Conservation (phyloP, 64 coral and sea anemone species). For the Dendrophyllia cribrosa region DNA sequence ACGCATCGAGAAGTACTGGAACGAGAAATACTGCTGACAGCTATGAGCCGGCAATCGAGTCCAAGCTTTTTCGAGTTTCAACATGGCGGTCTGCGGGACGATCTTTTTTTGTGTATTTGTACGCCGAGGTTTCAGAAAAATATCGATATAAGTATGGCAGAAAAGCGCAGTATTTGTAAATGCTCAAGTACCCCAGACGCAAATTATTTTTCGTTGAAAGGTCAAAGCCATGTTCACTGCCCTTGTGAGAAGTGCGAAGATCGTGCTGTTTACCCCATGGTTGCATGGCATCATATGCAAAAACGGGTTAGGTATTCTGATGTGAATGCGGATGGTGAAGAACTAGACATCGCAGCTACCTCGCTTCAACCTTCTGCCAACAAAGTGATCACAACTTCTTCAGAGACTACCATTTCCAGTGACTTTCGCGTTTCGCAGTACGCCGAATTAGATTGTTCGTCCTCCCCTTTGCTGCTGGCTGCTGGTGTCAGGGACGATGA, state of each 20-base stretch:
- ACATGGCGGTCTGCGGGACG: not conserved
- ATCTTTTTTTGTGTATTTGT: not conserved
- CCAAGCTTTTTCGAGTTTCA: not conserved
- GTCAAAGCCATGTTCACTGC: slow-evolving; percentile 62
- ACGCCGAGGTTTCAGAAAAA: not conserved
- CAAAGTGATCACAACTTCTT: slow-evolving; percentile 1
- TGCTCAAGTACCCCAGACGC: not conserved
- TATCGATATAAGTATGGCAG: not conserved
- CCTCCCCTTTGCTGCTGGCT: slow-evolving; percentile 5
- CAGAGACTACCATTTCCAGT: not conserved
- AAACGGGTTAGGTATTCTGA: slow-evolving; percentile 28
- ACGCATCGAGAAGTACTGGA: slow-evolving; percentile 20
- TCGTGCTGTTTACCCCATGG: slow-evolving; percentile 67
- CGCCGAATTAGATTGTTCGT: not conserved
- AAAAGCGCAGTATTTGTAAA: slow-evolving; percentile 18
- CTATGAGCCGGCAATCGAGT: too few species aligned
- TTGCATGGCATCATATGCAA: slow-evolving; percentile 59
- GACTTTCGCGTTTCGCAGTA: slow-evolving; percentile 15
- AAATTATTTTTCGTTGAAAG: not conserved
- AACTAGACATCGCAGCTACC: not conserved
- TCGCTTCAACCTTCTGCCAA: not conserved
- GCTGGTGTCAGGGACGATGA: not conserved
- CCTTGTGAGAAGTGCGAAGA: slow-evolving; percentile 59
- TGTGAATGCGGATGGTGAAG: slow-evolving; percentile 3
- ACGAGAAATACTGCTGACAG: not conserved